Evolutionary conservation across 2,797 vertebrate genomes (phyloP), one percentile per base, ranked within the genome.

Genomic region (Anguilla megastoma): DNA sequence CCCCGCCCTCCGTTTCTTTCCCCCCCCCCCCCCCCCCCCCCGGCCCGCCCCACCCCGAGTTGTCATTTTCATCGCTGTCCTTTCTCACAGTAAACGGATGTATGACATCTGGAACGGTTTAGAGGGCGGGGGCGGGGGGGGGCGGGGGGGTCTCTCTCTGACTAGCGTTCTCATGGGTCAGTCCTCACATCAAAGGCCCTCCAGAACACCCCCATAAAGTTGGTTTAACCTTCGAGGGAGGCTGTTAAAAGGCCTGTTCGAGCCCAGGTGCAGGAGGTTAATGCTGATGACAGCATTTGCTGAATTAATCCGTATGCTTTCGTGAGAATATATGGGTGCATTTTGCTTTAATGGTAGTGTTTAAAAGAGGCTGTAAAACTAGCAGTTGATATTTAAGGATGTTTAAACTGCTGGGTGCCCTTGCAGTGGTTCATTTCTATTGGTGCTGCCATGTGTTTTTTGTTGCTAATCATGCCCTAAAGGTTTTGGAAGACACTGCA

Each of bases 331-430:
- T 87, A 21, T 58, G 69, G 86, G 52, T 54, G 45, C 71, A 86
- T 87, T 87, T 80, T 82, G 16, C 52, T 80, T 80, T 80, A 80
- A 87, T 80, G 76, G 86, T 27, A 33, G 10, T 80, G 74, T 87
- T 80, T 80, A 80, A 86, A 30, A n/a, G 86, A n/a, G 33, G 41
- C 76, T 87, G 33, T 82, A 41, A 45, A 21, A 50, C 52, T 50
- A 83, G 41, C 10, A 41, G n/a, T 41, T 27, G 9, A 79, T 30
- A 83, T 79, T 80, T 48, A 56, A 87, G 79, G 50, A 10, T 41
- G 79, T 18, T 71, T 45, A 52, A 52, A 84, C 82, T n/a, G 4
- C 56, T 60, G 54, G 56, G 74, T 48, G 36, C 24, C 36, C 2
- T 45, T 82, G 21, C 76, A 45, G 60, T 87, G 12, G 30, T 82